These are phyloP conservation scores for Lordiphosa fenestrarum DNA, from an alignment of 2,888 invertebrate species.

Conservation along the genomic window DNA sequence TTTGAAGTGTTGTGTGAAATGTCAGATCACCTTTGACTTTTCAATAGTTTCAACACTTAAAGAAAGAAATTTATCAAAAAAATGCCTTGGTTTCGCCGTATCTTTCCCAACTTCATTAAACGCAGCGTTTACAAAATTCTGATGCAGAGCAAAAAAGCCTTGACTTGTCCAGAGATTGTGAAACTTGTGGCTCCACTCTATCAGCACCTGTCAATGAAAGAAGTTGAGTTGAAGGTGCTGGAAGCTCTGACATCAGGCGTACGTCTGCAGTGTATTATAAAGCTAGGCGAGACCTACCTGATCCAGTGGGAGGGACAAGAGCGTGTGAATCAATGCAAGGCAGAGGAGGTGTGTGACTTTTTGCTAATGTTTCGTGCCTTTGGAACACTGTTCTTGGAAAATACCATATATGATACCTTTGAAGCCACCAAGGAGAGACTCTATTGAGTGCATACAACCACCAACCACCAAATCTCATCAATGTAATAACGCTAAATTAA, in stretches of 20 bases:
- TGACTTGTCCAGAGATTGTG: neutral
- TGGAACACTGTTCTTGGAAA: too few species aligned
- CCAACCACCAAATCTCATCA: constrained; percentile 34
- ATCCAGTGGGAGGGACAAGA: too few species aligned
- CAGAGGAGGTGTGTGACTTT: too few species aligned
- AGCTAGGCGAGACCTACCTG: neutral
- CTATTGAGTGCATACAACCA: neutral
- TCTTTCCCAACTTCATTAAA: neutral
- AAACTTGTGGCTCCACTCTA: neutral
- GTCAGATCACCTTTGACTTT: constrained; percentile 4
- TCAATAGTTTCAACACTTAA: neutral
- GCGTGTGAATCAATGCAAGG: too few species aligned
- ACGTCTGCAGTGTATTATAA: neutral
- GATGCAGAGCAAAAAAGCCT: neutral
- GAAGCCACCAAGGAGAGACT: too few species aligned
- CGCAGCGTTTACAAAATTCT: neutral
- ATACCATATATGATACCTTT: too few species aligned
- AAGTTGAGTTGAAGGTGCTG: neutral
- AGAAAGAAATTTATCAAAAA: neutral
- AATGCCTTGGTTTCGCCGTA: constrained; percentile 1
- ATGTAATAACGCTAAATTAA: constrained; percentile 37
- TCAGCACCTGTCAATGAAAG: neutral
- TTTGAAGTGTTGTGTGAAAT: neutral
- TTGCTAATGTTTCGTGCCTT: too few species aligned
- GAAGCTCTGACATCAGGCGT: neutral